Evolutionary conservation across 2,113 vertebrate genomes (phyloP).

Genomic region (Perca flavescens): DNA sequence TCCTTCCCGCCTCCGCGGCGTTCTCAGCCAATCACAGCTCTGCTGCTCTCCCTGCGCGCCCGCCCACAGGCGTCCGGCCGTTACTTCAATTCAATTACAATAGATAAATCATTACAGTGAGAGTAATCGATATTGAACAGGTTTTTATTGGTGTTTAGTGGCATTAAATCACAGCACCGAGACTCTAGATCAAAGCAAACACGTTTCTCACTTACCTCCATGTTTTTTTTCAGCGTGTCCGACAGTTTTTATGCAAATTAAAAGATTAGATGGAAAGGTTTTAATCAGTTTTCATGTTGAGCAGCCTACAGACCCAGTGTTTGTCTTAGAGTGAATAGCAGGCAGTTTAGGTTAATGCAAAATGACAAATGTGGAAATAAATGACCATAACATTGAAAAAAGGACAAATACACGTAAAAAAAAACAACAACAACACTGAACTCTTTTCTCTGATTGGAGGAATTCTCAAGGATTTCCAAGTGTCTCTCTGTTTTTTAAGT

Average conservation of each 20-base stretch:
- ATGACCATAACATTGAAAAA: too few species aligned
- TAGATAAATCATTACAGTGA: neutral
- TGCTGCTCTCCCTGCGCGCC: neutral
- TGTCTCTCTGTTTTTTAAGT: too few species aligned
- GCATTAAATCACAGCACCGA: neutral
- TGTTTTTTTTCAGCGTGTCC: neutral
- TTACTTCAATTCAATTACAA: constrained; percentile 4
- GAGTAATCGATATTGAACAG: constrained; percentile 17
- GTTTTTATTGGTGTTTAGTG: constrained; percentile 24
- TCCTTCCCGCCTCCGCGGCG: constrained; percentile 66
- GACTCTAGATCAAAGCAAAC: neutral
- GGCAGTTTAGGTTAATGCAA: too few species aligned
- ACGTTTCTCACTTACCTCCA: too few species aligned
- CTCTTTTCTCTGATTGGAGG: too few species aligned
- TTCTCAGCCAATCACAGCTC: constrained; percentile 38
- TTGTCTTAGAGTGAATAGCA: too few species aligned
- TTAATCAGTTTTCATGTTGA: too few species aligned
- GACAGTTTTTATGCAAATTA: neutral
- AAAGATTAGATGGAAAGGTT: neutral
- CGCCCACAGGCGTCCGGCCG: constrained; percentile 12
- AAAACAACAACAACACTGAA: too few species aligned
- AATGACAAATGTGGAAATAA: too few species aligned
- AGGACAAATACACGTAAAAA: too few species aligned
- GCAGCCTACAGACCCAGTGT: too few species aligned
- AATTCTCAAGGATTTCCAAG: too few species aligned